These are phyloP conservation scores for Sebastes itinus DNA, from an alignment of 2,797 vertebrate species.

Conservation along the genomic window DNA sequence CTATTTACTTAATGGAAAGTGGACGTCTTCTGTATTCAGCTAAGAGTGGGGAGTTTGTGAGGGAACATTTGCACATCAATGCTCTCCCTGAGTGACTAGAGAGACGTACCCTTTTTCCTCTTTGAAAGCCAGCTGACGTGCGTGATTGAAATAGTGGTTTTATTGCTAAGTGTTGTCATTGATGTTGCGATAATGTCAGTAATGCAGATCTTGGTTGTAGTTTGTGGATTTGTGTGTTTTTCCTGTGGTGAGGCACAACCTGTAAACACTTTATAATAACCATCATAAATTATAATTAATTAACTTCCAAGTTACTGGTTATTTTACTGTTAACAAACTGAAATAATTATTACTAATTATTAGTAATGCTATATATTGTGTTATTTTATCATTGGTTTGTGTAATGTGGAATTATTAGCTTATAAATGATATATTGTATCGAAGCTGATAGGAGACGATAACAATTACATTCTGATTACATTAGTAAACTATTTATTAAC, in stretches of 20 bases:
- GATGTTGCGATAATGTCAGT: constrained; percentile 11
- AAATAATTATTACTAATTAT: too few species aligned
- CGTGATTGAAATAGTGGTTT: constrained; percentile 42
- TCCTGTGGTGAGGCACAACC: neutral
- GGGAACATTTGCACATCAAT: constrained; percentile 68
- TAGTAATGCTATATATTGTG: too few species aligned
- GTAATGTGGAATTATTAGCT: too few species aligned
- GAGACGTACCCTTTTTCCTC: constrained; percentile 46
- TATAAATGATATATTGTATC: too few species aligned
- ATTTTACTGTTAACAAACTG: too few species aligned
- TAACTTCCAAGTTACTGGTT: too few species aligned
- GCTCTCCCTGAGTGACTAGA: constrained; percentile 16
- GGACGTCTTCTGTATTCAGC: constrained; percentile 34
- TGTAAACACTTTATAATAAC: too few species aligned
- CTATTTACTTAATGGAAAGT: constrained; percentile 62
- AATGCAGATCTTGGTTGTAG: neutral
- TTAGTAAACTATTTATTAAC: too few species aligned
- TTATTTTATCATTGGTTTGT: too few species aligned
- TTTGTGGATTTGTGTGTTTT: neutral
- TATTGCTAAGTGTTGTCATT: constrained; percentile 10
- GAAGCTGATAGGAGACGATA: too few species aligned
- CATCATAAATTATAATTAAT: accelerated
- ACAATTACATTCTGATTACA: too few species aligned
- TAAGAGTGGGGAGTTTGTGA: constrained; percentile 15
- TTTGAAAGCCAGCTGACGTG: constrained; percentile 41